phyloP scores from a whole-genome alignment of 35 echinoderm and acorn worm species.

The Eucidaris tribuloides region DNA sequence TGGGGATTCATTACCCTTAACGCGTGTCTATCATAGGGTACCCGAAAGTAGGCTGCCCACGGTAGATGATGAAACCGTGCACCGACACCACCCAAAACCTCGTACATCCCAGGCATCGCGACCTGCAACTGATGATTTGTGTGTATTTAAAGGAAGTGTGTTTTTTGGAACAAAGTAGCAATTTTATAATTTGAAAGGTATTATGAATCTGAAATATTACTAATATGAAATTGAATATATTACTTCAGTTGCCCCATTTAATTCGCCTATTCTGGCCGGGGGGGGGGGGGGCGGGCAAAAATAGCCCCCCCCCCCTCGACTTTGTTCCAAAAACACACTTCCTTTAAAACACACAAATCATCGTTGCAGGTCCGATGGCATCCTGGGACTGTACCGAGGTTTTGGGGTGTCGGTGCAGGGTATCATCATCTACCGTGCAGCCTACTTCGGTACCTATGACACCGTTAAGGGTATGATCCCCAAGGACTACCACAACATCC shows the following conservation, averaged over 20 bases:
- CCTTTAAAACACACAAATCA: no score
- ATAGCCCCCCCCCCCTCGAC: no score
- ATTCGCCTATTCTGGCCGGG: no score
- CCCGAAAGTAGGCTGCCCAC: constrained; percentile 74
- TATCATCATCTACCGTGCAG: constrained; percentile 83
- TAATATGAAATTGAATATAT: no score
- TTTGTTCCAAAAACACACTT: no score
- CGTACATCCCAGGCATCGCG: constrained; percentile 52
- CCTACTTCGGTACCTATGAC: constrained; percentile 79
- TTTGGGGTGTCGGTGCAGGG: constrained; percentile 71
- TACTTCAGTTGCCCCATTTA: no score
- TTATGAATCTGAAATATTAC: no score
- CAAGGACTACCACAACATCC: constrained; percentile 36
- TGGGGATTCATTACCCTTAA: constrained; percentile 44
- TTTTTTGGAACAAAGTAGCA: no score
- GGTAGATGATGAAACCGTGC: constrained; percentile 80
- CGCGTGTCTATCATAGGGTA: constrained; percentile 64
- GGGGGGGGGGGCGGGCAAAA: no score
- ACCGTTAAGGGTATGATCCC: constrained; percentile 55
- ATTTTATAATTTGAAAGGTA: no score
- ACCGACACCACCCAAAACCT: constrained; percentile 69
- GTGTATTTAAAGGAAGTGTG: no score
- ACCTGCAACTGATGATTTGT: no score
- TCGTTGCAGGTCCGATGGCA: constrained; percentile 58
- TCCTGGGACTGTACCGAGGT: constrained; percentile 58